phyloP scores from a whole-genome alignment of 1,140 invertebrate genomes.

The Neelides sp. region DNA sequence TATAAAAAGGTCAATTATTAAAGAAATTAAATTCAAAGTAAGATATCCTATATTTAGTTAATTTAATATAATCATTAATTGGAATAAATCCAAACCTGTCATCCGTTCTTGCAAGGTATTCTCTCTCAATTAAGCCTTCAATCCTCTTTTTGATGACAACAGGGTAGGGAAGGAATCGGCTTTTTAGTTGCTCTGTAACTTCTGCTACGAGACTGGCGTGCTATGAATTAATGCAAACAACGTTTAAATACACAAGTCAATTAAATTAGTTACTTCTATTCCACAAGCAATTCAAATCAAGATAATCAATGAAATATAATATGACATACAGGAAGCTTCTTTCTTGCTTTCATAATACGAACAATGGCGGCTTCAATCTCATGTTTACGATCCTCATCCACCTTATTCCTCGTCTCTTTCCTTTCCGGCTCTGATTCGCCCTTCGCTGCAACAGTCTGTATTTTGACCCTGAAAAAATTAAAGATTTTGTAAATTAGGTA shows the following conservation, averaged over 20 bases:
- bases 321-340: slow-evolving; percentile 66
- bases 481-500: not conserved
- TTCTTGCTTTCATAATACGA: slow-evolving; percentile 97
- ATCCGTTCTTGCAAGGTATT: slow-evolving; percentile 84
- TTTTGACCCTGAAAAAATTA: slow-evolving; percentile 59
- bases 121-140: slow-evolving; percentile 95
- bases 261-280: slow-evolving; percentile 17
- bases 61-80: not conserved
- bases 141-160: slow-evolving; percentile 98
- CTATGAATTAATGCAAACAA: slow-evolving; percentile 37
- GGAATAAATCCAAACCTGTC: not conserved
- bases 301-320: slow-evolving; percentile 14
- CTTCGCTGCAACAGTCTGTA: slow-evolving; percentile 88
- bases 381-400: slow-evolving; percentile 98
- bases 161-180: slow-evolving; percentile 91
- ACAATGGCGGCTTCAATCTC: slow-evolving; percentile 99
- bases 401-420: slow-evolving; percentile 92
- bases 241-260: slow-evolving; percentile 12
- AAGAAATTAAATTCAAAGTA: slow-evolving; percentile 7
- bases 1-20: slow-evolving; percentile 29
- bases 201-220: slow-evolving; percentile 92
- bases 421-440: slow-evolving; percentile 97
- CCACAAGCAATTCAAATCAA: slow-evolving; percentile 7
- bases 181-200: slow-evolving; percentile 92
- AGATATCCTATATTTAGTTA: not conserved